phyloP scores from a whole-genome alignment of 37 sponge, comb jelly and placozoan genomes.

The Mnemiopsis leidyi region DNA sequence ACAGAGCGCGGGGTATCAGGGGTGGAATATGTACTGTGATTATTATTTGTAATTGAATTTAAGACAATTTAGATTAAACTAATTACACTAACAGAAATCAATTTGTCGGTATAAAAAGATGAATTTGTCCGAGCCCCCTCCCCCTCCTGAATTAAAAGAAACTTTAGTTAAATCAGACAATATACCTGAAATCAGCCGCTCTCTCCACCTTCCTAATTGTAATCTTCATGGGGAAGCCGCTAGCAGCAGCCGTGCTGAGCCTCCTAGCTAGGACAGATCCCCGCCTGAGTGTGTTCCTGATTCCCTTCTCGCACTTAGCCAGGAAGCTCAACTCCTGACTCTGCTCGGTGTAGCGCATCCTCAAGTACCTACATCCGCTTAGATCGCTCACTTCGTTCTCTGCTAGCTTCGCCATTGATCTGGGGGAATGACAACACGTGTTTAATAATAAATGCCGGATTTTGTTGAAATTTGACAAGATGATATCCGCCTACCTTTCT shows the following conservation, averaged over 20 bases:
- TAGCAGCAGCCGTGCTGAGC: conserved; percentile 47
- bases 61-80: too few species aligned
- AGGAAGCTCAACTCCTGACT: neutral
- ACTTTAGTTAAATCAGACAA: too few species aligned
- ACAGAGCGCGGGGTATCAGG: too few species aligned
- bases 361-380: conserved; percentile 44
- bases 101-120: too few species aligned
- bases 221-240: conserved; percentile 64
- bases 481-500: too few species aligned
- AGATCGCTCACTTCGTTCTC: conserved; percentile 36
- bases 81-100: too few species aligned
- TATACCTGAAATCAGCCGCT: conserved; percentile 53
- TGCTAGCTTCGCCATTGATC: conserved; percentile 24
- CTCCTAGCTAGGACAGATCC: conserved; percentile 29
- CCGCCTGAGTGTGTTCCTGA: conserved; percentile 31
- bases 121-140: too few species aligned
- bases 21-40: too few species aligned
- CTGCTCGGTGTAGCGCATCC: conserved; percentile 47
- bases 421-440: neutral
- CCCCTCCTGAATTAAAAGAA: neutral
- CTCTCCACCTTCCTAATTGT: conserved; percentile 54
- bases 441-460: too few species aligned
- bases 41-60: too few species aligned
- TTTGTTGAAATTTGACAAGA: too few species aligned
- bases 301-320: conserved; percentile 58